Base-by-base conservation (phyloP, 1,140 invertebrate genomes). In the Acromyrmex charruanus region DNA sequence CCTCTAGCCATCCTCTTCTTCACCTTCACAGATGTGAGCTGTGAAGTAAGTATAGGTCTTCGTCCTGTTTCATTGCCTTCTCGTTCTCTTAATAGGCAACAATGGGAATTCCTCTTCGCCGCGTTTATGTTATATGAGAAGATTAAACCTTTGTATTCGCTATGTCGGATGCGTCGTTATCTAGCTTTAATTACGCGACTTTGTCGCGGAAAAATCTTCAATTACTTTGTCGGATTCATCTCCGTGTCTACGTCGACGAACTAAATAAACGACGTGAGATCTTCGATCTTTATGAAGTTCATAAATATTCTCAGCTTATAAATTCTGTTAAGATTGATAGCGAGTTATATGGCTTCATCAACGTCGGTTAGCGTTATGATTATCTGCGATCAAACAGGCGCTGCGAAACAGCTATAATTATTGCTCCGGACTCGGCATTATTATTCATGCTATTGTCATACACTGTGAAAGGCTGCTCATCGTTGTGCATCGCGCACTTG, bases 11-110 rank as follows among this genome's bases (percentile, higher is more conserved):
- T 89, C 61, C 12, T 65, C 79, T 44, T 49, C 68, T 74, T 51
- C 55, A 63, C 69, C n/a, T 68, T 77, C 35, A 39, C 53, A 49
- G 68, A 61, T 58, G 18, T 6, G 39, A 49, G 55, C 44, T 28
- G 58, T 61, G 16, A 79, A 66, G 68, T 39, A 79, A 66, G 68
- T 39, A 85, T 16, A 63, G n/a, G 31, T 49, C 55, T 35, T 51
- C 53, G 53, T 82, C 80, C 39, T 61, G 39, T 75, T 75, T 35
- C 69, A 61, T 75, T 74, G 68, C 69, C 68, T 74, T 25, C 51
- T 58, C 65, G 53, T 49, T 72, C 69, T 75, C 80, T 84, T 61
- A 74, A 84, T 84, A 84, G 63, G 55, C 55, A 59, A 74, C 80
- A 75, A 84, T 35, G 69, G 69, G 44, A 75, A 84, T 84, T 84